Base-by-base conservation (phyloP, 2,113 vertebrate genomes). In the Cololabis saira region DNA sequence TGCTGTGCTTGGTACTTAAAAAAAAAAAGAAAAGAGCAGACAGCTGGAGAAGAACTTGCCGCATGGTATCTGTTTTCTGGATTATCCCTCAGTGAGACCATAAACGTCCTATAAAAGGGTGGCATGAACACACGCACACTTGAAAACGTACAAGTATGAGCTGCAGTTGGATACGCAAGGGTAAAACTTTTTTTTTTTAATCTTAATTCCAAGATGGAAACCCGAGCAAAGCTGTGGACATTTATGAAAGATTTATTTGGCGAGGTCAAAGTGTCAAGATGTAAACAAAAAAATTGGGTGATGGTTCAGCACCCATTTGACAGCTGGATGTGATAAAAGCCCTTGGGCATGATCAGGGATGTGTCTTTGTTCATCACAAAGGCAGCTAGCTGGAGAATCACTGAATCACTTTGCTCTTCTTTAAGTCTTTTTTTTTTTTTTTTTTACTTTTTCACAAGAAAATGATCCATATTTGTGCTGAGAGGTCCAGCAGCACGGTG, bases 251-350 rank as follows among this genome's bases (percentile, higher is more conserved):
- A 73, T 74, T 76, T 71, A 75, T 71, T 83, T 68, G 1, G 40
- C 51, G 60, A 40, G 69, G 85, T 89, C 82, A 86, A 72, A 71
- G 77, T 63, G 80, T 77, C 81, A 73, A 59, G 53, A 69, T 65
- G 70, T 67, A 71, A 85, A 83, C 83, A 87, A 58, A 53, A 71
- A 83, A 64, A 18, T 42, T 44, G 57, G 83, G 55, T 67, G 79
- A 79, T 55, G 74, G 71, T 81, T 86, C 84, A 78, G 73, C 67
- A 45, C 55, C 65, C 67, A 13, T 74, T 62, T 83, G 89, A 87
- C 85, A 84, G 82, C 80, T 62, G 68, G 65, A 70, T 61, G 76
- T 69, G 79, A 83, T 76, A 49, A 70, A 71, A 81, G 75, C 83
- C 83, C 45, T 19, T 37, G 73, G 77, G 83, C 62, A 62, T 80